A percentile compares a stretch with the other conserved stretches of the same genome.
phyloP scores from a whole-genome alignment of 1,140 invertebrate genomes.

The Aricia agestis region DNA sequence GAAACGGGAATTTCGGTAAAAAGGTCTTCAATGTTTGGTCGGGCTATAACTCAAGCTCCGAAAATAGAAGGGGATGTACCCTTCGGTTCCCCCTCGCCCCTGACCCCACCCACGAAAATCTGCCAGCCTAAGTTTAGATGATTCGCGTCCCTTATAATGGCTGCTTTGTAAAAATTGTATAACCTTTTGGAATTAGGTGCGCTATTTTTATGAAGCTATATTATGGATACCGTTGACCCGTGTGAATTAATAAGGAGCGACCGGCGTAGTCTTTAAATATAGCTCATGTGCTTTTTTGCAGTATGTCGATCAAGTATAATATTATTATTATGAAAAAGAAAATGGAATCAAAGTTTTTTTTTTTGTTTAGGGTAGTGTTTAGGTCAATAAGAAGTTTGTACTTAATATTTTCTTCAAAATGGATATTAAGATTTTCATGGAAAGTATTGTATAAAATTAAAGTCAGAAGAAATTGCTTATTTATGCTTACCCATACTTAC shows the following conservation, averaged over 20 bases:
- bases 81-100: slow-evolving; percentile 31
- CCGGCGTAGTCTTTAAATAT: not conserved
- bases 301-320: not conserved
- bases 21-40: slow-evolving; percentile 69
- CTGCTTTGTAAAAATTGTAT: slow-evolving; percentile 54
- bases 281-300: not conserved
- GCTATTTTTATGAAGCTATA: not conserved
- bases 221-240: not conserved
- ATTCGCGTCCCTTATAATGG: slow-evolving; percentile 51
- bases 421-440: too few species aligned
- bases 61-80: slow-evolving; percentile 64
- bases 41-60: slow-evolving; percentile 67
- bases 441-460: too few species aligned
- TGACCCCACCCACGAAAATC: slow-evolving; percentile 22
- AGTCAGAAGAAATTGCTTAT: too few species aligned
- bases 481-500: too few species aligned
- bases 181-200: slow-evolving; percentile 20
- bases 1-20: slow-evolving; percentile 65
- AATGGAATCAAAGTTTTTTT: too few species aligned
- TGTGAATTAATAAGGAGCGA: not conserved
- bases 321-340: not conserved
- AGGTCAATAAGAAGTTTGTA: too few species aligned
- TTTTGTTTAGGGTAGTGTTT: too few species aligned
- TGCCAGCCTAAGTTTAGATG: slow-evolving; percentile 49
- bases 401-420: too few species aligned